Evolutionary conservation across 2,113 vertebrate species (phyloP).

Genomic region (Mesitornis unicolor): DNA sequence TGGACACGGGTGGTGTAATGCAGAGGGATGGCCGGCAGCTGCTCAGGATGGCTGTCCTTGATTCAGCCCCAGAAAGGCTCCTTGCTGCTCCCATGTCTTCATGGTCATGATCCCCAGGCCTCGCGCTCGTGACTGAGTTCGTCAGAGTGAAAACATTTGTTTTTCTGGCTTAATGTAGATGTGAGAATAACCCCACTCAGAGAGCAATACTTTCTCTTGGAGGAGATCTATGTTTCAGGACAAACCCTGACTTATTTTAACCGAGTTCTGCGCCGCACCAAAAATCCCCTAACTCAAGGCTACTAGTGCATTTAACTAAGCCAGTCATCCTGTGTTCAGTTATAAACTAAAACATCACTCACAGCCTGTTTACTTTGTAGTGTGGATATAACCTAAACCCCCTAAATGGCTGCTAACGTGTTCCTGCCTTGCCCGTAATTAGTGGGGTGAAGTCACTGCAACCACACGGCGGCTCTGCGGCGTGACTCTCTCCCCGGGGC

Average conservation of each 20-base stretch:
- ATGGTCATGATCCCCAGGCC: background rate
- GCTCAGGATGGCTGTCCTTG: background rate
- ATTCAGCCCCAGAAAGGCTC: background rate
- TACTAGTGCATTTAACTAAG: background rate
- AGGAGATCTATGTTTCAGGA: background rate
- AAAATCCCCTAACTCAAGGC: background rate
- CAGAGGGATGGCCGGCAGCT: background rate
- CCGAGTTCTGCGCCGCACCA: background rate
- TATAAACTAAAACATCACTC: background rate
- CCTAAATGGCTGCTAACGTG: background rate
- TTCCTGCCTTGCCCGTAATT: background rate
- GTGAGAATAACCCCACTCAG: background rate
- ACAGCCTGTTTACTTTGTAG: background rate
- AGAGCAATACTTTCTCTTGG: background rate
- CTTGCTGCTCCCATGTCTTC: background rate
- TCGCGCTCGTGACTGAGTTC: fast-evolving
- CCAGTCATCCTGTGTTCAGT: background rate
- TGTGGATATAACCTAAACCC: conserved; percentile 8
- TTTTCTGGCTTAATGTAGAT: background rate
- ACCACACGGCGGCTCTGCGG: background rate
- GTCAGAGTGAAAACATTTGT: background rate
- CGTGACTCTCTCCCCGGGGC: background rate
- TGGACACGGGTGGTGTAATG: background rate
- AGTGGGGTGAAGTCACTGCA: background rate
- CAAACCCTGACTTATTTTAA: background rate